Percentiles rank a stretch among this genome's conserved stretches.
phyloP scores from a whole-genome alignment of 2,113 vertebrate species.

The Chunga burmeisteri region DNA sequence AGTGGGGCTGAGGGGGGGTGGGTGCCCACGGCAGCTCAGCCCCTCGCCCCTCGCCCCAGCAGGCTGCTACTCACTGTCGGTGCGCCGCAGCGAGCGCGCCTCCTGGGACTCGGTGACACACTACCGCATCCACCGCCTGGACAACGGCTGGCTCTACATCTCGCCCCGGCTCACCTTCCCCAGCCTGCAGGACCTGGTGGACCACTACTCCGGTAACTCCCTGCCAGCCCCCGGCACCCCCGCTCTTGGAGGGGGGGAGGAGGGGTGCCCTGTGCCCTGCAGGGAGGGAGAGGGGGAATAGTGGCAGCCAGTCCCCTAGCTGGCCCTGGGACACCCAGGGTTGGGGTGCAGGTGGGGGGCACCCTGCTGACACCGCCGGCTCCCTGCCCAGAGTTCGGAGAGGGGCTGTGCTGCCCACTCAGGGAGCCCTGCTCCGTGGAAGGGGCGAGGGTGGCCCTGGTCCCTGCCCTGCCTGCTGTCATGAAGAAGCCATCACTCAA shows the following conservation, averaged over 20 bases:
- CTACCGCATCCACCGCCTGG: conserved; percentile 80
- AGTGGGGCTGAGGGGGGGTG: not conserved
- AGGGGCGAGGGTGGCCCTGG: not conserved
- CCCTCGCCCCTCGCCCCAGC: not conserved
- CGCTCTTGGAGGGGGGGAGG: too few species aligned
- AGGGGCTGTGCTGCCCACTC: conserved; percentile 79
- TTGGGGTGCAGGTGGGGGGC: not conserved
- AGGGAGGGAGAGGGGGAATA: not conserved
- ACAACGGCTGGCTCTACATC: conserved; percentile 86
- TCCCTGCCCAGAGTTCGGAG: conserved; percentile 65
- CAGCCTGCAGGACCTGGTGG: conserved; percentile 79
- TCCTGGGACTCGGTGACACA: conserved; percentile 75
- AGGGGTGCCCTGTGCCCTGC: too few species aligned
- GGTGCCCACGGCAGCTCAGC: rapidly evolving
- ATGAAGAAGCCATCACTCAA: conserved; percentile 73
- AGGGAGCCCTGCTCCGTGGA: conserved; percentile 73
- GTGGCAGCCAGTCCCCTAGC: rapidly evolving
- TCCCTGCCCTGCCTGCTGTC: not conserved
- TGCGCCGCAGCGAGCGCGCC: conserved; percentile 57
- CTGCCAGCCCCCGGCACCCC: rapidly evolving
- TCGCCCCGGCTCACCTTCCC: conserved; percentile 80
- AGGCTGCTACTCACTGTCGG: conserved; percentile 81
- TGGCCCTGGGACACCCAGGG: rapidly evolving
- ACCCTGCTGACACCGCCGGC: rapidly evolving
- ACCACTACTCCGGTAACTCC: conserved; percentile 81